Evolutionary conservation across 2,113 vertebrate species (phyloP), one percentile per base, ranked within the genome.

Genomic region (Oreochromis tanganicae): DNA sequence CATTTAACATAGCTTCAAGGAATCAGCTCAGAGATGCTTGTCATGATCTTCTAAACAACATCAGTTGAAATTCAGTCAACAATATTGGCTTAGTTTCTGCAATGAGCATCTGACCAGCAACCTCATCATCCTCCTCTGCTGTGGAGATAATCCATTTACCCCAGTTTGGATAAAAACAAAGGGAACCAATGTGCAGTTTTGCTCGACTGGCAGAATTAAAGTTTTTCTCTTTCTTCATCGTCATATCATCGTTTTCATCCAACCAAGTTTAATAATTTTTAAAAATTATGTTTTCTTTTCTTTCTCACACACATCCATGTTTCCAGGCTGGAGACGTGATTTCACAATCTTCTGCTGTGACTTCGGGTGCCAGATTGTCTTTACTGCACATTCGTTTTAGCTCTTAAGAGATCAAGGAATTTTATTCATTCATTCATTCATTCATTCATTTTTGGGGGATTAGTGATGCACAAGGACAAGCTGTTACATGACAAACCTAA

Each of bases 31-130:
- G 4, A 43, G 21, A 81, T 81, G 9, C 34, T 41, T 16, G 36
- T 24, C 9, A 19, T 5, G 0, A 19, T 41, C 32, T 41, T 57
- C 34, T 17, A 17, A 83, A 48, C 19, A 59, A 38, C 27, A 80
- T 89, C 8, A 38, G 48, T 48, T 81, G 21, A 32, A 19, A 32
- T 78, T 34, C 27, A 82, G 24, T 52, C 24, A 71, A 21, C 48
- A 55, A 17, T 63, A 5, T 43, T 41, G 5, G 27, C 29, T 82
- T 3, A 75, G 19, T 80, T 5, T 84, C 50, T 5, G 32, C 6
- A 17, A 27, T 7, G 78, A 86, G 34, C 91, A 85, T 80, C 78
- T 88, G 78, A 87, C 80, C 50, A 17, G 4, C 52, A 3, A 7
- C 14, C 52, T 82, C 11, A 12, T 85, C 54, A 54, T 66, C 57